Conservation (phyloP, 1,140 invertebrate species). For the Hyposmocoma kahamanoa region DNA sequence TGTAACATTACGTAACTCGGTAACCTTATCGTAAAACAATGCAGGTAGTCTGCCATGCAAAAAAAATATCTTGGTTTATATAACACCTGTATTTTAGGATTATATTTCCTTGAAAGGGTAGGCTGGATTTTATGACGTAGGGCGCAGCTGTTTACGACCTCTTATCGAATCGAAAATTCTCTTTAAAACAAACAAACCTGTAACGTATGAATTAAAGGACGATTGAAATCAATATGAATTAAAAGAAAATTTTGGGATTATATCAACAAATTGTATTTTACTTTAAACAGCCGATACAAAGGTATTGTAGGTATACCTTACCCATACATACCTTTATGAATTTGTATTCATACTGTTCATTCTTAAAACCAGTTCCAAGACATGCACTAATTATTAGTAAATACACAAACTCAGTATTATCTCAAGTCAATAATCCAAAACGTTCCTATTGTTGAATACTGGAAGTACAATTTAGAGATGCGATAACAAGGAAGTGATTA, state of each 20-base stretch:
- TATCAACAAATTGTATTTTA: neutral
- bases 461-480: no score
- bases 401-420: no score
- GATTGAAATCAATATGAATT: neutral
- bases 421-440: no score
- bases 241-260: neutral
- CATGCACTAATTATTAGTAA: no score
- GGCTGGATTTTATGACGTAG: slow-evolving; percentile 50
- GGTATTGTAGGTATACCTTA: no score
- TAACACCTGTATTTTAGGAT: slow-evolving; percentile 19
- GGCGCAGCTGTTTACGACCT: slow-evolving; percentile 59
- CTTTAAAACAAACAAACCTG: slow-evolving; percentile 22
- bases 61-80: slow-evolving; percentile 22
- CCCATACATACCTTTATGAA: no score
- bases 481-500: neutral
- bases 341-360: no score
- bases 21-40: slow-evolving; percentile 68
- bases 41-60: slow-evolving; percentile 44
- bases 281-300: neutral
- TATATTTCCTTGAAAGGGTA: slow-evolving; percentile 34
- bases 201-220: neutral
- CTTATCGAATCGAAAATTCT: slow-evolving; percentile 63
- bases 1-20: slow-evolving; percentile 57
- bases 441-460: no score
- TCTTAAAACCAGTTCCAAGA: no score